Evolutionary conservation across 2,888 invertebrate species (phyloP).

Genomic region (Amphipyra berbera): DNA sequence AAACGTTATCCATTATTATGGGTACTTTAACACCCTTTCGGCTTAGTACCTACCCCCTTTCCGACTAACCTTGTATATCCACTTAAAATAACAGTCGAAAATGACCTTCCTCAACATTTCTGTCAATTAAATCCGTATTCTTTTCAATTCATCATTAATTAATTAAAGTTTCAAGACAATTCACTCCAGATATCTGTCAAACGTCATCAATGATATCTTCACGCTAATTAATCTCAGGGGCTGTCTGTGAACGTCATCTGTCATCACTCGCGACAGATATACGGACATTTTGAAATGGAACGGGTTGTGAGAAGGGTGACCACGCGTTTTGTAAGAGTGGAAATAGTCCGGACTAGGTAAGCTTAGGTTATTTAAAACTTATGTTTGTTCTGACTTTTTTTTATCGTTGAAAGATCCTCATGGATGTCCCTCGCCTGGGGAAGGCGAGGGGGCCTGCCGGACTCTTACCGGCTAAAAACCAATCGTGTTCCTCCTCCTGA

Average conservation of each 20-base stretch:
- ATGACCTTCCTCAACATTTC: too few relatives aligned
- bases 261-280: conserved; percentile 85
- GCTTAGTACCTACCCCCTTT: too few relatives aligned
- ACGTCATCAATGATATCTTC: conserved; percentile 65
- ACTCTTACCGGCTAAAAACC: too few relatives aligned
- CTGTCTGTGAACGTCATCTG: conserved; percentile 83
- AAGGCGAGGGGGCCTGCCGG: too few relatives aligned
- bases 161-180: conserved; percentile 25
- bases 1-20: too few relatives aligned
- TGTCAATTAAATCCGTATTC: neutral
- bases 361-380: neutral
- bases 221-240: conserved; percentile 53
- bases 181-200: conserved; percentile 46
- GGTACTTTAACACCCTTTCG: too few relatives aligned
- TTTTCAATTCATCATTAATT: conserved; percentile 2
- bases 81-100: too few relatives aligned
- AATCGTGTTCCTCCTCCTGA: too few relatives aligned
- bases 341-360: neutral
- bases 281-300: conserved; percentile 81
- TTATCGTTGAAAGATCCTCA: too few relatives aligned
- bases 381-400: too few relatives aligned
- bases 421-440: too few relatives aligned
- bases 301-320: conserved; percentile 48
- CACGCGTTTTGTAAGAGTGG: neutral
- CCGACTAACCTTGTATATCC: too few relatives aligned